Percentiles rank a stretch among this genome's conserved stretches.
Evolutionary conservation across 2,888 invertebrate genomes (phyloP).

Genomic region (Phortica magna): DNA sequence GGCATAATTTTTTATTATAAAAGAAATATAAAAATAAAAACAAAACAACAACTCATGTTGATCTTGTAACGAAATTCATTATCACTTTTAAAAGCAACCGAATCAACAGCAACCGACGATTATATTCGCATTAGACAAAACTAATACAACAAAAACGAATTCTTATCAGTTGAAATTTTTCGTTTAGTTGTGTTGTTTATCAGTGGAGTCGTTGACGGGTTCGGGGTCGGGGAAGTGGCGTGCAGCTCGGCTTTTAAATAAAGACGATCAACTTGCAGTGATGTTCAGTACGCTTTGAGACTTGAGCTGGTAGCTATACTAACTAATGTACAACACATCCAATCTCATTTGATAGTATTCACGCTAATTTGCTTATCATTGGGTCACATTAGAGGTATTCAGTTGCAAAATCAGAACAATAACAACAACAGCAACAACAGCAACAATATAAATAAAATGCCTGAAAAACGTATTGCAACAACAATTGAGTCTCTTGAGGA

Average conservation of each 20-base stretch:
- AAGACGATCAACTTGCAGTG: background rate
- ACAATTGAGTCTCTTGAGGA: conserved; percentile 69
- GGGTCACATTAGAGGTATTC: too few species aligned
- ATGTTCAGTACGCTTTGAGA: background rate
- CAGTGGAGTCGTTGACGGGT: background rate
- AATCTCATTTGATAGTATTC: too few species aligned
- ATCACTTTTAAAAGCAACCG: background rate
- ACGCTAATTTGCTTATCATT: too few species aligned
- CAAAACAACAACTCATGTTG: background rate
- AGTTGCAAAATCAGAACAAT: conserved; percentile 24
- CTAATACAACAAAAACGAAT: background rate
- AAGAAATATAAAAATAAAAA: background rate
- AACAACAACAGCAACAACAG: conserved; percentile 28
- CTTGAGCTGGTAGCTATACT: background rate
- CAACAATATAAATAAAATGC: conserved; percentile 60
- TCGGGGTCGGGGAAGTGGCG: background rate
- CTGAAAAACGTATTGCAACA: conserved; percentile 66
- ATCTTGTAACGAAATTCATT: background rate
- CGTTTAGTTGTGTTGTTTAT: background rate
- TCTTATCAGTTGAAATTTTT: background rate
- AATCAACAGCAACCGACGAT: background rate
- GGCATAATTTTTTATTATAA: background rate
- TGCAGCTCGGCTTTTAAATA: background rate
- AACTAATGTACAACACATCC: background rate
- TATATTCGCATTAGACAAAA: background rate